phyloP scores from a whole-genome alignment of 2,797 vertebrate species.

The Gymnodraco acuticeps region DNA sequence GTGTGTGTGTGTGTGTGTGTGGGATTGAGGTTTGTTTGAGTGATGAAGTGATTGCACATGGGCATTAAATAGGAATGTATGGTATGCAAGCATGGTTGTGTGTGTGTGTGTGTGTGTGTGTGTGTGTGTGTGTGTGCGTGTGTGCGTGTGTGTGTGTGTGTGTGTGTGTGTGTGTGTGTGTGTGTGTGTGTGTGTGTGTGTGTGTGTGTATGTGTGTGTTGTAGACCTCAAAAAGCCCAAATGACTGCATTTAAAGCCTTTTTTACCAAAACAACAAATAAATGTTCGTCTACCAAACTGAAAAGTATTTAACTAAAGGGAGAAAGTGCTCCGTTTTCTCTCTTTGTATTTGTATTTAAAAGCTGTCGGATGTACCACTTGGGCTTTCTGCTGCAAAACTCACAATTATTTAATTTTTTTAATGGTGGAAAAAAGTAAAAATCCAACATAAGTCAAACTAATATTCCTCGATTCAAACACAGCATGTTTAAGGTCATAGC shows the following conservation, averaged over 20 bases:
- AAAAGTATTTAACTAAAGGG: neutral
- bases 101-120: too few species aligned
- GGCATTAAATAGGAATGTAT: constrained; percentile 28
- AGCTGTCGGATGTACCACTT: constrained; percentile 1
- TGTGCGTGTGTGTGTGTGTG: too few species aligned
- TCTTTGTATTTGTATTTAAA: constrained; percentile 3
- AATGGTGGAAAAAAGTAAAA: neutral
- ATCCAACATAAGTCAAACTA: neutral
- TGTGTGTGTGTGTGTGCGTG: too few species aligned
- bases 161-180: too few species aligned
- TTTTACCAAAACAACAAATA: neutral
- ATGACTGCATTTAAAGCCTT: neutral
- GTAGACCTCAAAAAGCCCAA: neutral
- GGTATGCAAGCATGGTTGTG: neutral
- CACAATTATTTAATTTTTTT: too few species aligned
- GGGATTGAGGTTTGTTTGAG: neutral
- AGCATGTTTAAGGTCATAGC: neutral
- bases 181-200: too few species aligned
- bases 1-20: too few species aligned
- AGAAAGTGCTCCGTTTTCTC: constrained; percentile 17
- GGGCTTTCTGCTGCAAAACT: neutral
- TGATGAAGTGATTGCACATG: constrained; percentile 33
- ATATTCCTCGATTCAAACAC: neutral
- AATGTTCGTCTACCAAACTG: neutral
- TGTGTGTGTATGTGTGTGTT: too few species aligned